A percentile compares a stretch with the other conserved stretches of the same genome.
phyloP scores from a whole-genome alignment of 2,888 invertebrate genomes.

The Spodoptera picta region DNA sequence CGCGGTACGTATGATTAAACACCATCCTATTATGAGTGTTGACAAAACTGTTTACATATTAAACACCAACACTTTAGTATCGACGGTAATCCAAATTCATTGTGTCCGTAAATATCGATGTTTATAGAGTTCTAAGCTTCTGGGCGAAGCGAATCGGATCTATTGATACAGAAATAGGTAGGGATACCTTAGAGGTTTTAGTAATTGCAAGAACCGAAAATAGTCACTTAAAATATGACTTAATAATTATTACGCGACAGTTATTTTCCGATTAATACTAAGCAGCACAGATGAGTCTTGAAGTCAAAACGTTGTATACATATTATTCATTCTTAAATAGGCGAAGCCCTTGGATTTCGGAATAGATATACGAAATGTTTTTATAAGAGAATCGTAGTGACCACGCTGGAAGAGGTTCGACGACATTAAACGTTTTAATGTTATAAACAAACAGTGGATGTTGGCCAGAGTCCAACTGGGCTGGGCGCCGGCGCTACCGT shows the following conservation, averaged over 20 bases:
- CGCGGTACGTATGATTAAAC: constrained; percentile 69
- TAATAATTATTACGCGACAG: too few species aligned
- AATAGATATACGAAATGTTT: constrained; percentile 26
- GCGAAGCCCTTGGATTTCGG: constrained; percentile 10
- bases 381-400: constrained; percentile 34
- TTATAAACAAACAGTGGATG: constrained; percentile 84
- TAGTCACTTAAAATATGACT: too few species aligned
- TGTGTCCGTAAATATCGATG: constrained; percentile 31
- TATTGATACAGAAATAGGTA: too few species aligned
- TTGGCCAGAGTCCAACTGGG: constrained; percentile 82
- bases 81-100: constrained; percentile 29
- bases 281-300: neutral
- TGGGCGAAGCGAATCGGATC: neutral
- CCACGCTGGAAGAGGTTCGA: constrained; percentile 46
- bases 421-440: constrained; percentile 71
- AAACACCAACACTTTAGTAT: constrained; percentile 39
- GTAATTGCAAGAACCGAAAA: too few species aligned
- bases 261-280: too few species aligned
- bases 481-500: constrained; percentile 81
- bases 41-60: constrained; percentile 51
- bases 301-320: constrained; percentile 16
- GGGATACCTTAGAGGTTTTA: too few species aligned
- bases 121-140: constrained; percentile 6
- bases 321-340: constrained; percentile 6
- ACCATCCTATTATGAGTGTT: constrained; percentile 63